Evolutionary conservation across 2,888 invertebrate genomes (phyloP), one percentile per base, ranked within the genome.

Genomic region (Caradrina clavipalpis): DNA sequence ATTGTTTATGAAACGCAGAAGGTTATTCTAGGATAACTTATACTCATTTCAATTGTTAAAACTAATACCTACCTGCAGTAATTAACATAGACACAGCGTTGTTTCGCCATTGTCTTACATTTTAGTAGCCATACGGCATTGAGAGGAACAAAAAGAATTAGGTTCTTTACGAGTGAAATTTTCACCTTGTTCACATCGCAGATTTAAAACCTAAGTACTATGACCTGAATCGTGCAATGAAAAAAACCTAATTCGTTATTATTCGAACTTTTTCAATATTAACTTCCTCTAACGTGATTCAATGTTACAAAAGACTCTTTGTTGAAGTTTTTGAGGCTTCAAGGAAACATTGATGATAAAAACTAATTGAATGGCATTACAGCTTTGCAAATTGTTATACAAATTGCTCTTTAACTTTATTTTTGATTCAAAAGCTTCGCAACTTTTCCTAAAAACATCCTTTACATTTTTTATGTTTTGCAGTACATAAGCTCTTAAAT

Each of bases 141-240:
- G 84, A 79, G 50, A 54, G 56, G 61, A 76, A 76, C 66, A 78
- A 78, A 77, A 76, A 73, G 51, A 71, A 78, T 69, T 63, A 58
- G 57, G 76, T 71, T 76, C 59, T 73, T 76, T 54, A 60, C 31
- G 19, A 68, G 79, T 73, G 79, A 82, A 78, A 82, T 80, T 83
- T 78, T 82, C 83, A 83, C 84, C 82, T 83, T 80, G 82, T 76
- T 79, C 77, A 63, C 63, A 64, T 78, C 56, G 67, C 80, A 81
- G 77, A 85, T 56, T 80, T 78, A 70, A 76, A 77, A 75, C 72
- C 78, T 85, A 80, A 86, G 74, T 74, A 56, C 63, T 60, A 73
- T 88, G 89, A 89, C 90, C 89, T 81, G 83, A 81, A 88, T 90
- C 70, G 64, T 77, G 81, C 73, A 60, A 47, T 58, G 74, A 85